Evolutionary conservation across 1,140 invertebrate species (phyloP).

Genomic region (Bombus affinis): DNA sequence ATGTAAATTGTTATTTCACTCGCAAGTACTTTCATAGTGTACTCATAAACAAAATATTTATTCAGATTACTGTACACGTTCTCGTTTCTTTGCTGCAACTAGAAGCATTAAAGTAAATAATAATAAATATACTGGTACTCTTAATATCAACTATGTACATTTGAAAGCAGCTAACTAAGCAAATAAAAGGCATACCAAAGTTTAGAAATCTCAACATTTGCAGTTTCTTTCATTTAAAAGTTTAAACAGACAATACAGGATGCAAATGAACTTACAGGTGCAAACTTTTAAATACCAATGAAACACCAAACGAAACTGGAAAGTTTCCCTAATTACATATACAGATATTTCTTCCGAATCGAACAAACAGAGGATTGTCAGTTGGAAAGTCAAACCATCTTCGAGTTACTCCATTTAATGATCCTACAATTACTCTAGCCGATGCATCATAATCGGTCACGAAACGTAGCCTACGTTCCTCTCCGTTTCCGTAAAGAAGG

Average conservation of each 20-base stretch:
- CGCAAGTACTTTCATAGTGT: background rate
- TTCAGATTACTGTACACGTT: background rate
- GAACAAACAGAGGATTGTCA: background rate
- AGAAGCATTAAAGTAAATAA: background rate
- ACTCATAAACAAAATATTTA: too few species aligned
- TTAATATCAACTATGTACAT: background rate
- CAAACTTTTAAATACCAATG: background rate
- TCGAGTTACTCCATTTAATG: background rate
- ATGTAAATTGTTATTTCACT: background rate
- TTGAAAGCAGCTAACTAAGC: background rate
- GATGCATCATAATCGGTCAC: slow-evolving; percentile 5
- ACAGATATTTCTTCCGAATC: background rate
- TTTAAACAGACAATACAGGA: background rate
- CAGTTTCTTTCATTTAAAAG: background rate
- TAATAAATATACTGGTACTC: background rate
- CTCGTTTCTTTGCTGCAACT: background rate
- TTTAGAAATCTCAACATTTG: background rate
- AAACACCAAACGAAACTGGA: background rate
- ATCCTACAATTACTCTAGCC: too few species aligned
- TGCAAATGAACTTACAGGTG: too few species aligned
- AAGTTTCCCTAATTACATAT: background rate
- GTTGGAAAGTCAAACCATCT: background rate
- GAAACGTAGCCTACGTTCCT: background rate
- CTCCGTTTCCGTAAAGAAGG: background rate
- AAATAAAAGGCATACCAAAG: too few species aligned